Percentiles rank a stretch among this genome's conserved stretches.
These are phyloP conservation scores for Drosophila meridiana DNA, from an alignment of 2,888 invertebrate genomes.

Conservation along the genomic window DNA sequence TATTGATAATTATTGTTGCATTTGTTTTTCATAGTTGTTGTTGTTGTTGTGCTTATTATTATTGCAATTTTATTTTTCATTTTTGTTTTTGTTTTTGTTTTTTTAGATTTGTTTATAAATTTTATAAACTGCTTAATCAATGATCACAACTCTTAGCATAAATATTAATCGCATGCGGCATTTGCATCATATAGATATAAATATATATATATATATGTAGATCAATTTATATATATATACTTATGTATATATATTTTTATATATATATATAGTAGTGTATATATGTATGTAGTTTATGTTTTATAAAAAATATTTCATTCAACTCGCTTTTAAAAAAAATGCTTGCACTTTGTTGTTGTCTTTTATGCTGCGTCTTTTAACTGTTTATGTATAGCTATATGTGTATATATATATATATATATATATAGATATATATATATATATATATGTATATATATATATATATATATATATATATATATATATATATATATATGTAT, in stretches of 20 bases:
- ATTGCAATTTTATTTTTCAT: constrained; percentile 13
- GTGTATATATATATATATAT: background rate
- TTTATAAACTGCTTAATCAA: constrained; percentile 84
- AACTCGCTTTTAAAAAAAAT: constrained; percentile 23
- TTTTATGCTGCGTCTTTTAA: constrained; percentile 21
- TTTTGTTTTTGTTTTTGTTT: constrained; percentile 41
- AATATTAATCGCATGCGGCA: constrained; percentile 78
- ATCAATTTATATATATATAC: constrained; percentile 7
- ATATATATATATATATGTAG: constrained; percentile 18
- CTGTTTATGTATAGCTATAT: constrained; percentile 17
- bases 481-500: background rate
- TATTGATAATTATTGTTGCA: constrained; percentile 21
- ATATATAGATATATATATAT: background rate
- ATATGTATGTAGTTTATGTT: constrained; percentile 13
- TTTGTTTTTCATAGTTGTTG: constrained; percentile 29
- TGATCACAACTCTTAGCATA: constrained; percentile 85
- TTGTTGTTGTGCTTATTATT: constrained; percentile 15
- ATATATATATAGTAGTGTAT: constrained; percentile 23
- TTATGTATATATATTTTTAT: constrained; percentile 19
- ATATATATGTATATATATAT: background rate
- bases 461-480: background rate
- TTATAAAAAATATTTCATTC: constrained; percentile 36
- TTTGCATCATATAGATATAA: constrained; percentile 52
- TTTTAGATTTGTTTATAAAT: constrained; percentile 57
- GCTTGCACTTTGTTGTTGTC: constrained; percentile 36